Percentiles rank a stretch among this genome's conserved stretches.
phyloP scores from a whole-genome alignment of 2,888 invertebrate genomes.

The Cryptocheilus praepositus region DNA sequence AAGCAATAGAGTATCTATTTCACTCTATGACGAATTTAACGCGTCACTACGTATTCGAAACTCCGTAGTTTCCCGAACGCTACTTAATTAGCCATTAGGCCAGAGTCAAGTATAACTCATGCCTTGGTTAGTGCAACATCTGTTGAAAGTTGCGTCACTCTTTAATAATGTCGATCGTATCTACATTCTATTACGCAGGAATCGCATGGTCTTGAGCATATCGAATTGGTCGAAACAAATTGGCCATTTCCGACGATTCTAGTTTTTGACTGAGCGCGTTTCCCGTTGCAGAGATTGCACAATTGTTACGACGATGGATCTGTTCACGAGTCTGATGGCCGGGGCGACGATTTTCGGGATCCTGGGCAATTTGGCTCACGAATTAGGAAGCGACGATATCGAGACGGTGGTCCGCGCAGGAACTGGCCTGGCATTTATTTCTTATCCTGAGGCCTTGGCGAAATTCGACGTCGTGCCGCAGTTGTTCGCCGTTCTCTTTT shows the following conservation, averaged over 20 bases:
- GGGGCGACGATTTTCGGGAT: conserved; percentile 91
- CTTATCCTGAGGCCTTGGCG: conserved; percentile 89
- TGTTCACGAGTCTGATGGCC: conserved; percentile 87
- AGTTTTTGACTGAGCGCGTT: too few relatives aligned
- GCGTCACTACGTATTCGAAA: too few relatives aligned
- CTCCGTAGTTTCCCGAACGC: too few relatives aligned
- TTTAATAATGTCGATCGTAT: conserved; percentile 58
- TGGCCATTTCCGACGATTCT: too few relatives aligned
- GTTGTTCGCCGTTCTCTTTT: conserved; percentile 87
- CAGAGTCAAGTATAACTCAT: too few relatives aligned
- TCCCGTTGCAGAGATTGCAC: conserved; percentile 78
- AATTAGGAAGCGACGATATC: conserved; percentile 80
- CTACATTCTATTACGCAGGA: too few relatives aligned
- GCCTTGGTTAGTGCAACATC: too few relatives aligned
- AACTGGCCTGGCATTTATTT: conserved; percentile 88
- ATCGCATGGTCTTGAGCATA: too few relatives aligned
- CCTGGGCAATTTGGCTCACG: conserved; percentile 86
- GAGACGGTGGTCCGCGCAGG: conserved; percentile 83
- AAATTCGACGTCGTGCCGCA: conserved; percentile 84
- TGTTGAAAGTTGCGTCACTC: conserved; percentile 8
- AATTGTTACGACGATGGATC: conserved; percentile 88
- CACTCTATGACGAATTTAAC: too few relatives aligned
- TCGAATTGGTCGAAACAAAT: too few relatives aligned
- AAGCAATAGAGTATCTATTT: too few relatives aligned
- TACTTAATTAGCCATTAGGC: too few relatives aligned